Evolutionary conservation across 2,888 invertebrate genomes (phyloP), one percentile per base, ranked within the genome.

Genomic region (Chesias legatella): DNA sequence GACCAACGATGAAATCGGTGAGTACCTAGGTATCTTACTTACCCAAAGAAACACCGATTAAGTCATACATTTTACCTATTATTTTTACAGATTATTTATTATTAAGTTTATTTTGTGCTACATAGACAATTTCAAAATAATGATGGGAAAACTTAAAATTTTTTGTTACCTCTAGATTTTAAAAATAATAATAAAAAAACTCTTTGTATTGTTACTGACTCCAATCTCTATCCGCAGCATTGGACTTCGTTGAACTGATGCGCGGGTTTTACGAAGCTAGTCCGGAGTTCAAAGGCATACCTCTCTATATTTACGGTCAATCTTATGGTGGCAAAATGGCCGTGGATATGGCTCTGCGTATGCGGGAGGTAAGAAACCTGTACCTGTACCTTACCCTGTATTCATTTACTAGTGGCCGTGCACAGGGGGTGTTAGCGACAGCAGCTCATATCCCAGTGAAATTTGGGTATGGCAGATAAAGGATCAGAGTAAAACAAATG

Each of bases 241-340:
- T 77, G 22, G 97, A 98, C 78, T 91, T 98, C 54, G 89, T 97
- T 1, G 86, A 89, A 34, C 86, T 95, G 24, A 90, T 96, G 79
- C 90, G 89, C 62, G 89, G 88, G 4, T 95, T 97, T 73, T 92
- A 94, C 55, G 61, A 80, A 8, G 69, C 83, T 7, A 85, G 93
- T 63, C 91, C 94, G 0, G 90, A 93, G 60, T 96, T 96, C 64
- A 89, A 91, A 69, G 84, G 79, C 6, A 90, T 93, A 0, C 94
- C 95, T 0, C 84, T 95, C 22, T 97, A 96, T 67, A 94, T 97
- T 46, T 94, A 95, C 63, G 94, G 94, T 11, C 96, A 98, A 74
- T 96, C 96, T 0, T 97, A 97, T 73, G 97, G 97, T 9, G 97
- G 97, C 1, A 98, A 97, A 84, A 97, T 97, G 96, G 94, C 95